These are phyloP conservation scores for Acronicta aceris DNA, from an alignment of 2,888 invertebrate genomes.

Conservation along the genomic window DNA sequence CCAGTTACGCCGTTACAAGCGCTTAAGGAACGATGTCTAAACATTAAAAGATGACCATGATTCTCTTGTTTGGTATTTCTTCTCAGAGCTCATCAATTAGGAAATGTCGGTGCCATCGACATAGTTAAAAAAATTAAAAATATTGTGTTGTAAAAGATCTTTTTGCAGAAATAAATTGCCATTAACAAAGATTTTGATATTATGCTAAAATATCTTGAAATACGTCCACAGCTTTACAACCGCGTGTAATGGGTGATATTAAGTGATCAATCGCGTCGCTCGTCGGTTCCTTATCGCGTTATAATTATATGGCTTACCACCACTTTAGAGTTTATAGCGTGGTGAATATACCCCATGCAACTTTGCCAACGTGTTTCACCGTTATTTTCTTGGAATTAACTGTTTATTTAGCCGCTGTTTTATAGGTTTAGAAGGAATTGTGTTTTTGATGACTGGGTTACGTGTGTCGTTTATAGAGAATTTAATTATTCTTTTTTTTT, in stretches of 20 bases:
- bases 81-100: too few species aligned
- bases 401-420: constrained; percentile 31
- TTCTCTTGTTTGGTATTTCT: too few species aligned
- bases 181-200: too few species aligned
- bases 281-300: constrained; percentile 42
- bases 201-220: not conserved
- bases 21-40: too few species aligned
- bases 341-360: constrained; percentile 8
- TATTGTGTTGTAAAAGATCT: too few species aligned
- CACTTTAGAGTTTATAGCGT: constrained; percentile 16
- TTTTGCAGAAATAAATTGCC: too few species aligned
- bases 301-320: constrained; percentile 41
- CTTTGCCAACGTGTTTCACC: constrained; percentile 11
- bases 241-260: constrained; percentile 48
- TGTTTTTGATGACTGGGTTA: not conserved
- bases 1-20: too few species aligned
- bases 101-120: too few species aligned
- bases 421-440: constrained; percentile 2
- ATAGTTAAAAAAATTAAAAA: too few species aligned
- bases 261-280: constrained; percentile 48
- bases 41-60: too few species aligned
- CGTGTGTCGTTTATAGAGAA: too few species aligned
- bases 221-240: constrained; percentile 17
- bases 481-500: too few species aligned
- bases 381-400: constrained; percentile 11